Conservation (phyloP, 1,140 invertebrate genomes). For the Stegodyphus dumicola region DNA sequence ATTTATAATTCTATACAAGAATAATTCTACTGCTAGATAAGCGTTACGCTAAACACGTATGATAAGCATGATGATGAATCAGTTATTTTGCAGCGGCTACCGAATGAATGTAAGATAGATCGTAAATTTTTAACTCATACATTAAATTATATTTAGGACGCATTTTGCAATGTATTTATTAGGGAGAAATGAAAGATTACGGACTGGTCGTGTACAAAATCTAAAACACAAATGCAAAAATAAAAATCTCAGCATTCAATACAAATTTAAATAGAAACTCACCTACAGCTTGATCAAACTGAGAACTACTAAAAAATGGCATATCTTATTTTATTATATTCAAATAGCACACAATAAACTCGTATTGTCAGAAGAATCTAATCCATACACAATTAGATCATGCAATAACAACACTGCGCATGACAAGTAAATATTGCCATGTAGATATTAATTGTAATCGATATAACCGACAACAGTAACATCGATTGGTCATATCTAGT, state of each 20-base stretch:
- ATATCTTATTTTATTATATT: not conserved
- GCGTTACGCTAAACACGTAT: too few relatives aligned
- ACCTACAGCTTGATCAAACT: not conserved
- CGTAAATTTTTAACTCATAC: not conserved
- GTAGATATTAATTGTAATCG: too few relatives aligned
- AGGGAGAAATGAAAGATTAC: not conserved
- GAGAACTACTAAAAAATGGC: not conserved
- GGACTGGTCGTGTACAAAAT: not conserved
- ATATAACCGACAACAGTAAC: too few relatives aligned
- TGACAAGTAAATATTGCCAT: not conserved
- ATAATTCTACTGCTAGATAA: too few relatives aligned
- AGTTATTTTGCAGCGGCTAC: too few relatives aligned
- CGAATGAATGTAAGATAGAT: too few relatives aligned
- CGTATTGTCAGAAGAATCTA: not conserved
- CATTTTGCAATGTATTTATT: not conserved
- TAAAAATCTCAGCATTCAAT: not conserved
- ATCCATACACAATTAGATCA: not conserved
- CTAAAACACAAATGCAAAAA: not conserved
- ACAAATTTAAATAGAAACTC: not conserved
- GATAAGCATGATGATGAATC: too few relatives aligned
- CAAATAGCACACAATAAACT: not conserved
- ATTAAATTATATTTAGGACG: not conserved
- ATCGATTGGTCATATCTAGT: too few relatives aligned
- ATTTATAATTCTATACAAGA: too few relatives aligned
- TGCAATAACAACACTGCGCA: not conserved